Evolutionary conservation across 2,888 invertebrate species (phyloP).

Genomic region (Lumbricus terrestris): DNA sequence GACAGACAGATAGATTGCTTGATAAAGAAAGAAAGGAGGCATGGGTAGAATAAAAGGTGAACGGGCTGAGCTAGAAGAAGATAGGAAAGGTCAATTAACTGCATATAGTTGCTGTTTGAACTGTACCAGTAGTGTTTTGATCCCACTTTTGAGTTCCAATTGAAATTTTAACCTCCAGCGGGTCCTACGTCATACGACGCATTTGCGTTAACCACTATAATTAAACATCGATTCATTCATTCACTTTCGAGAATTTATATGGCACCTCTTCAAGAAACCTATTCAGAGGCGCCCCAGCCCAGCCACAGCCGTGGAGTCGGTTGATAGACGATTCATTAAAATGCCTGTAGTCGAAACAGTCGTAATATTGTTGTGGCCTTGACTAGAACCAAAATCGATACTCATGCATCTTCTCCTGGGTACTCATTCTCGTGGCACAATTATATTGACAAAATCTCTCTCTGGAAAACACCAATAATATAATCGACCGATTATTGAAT

Average conservation of each 20-base stretch:
- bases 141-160: no score
- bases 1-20: not conserved
- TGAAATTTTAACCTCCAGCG: no score
- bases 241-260: no score
- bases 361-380: not conserved
- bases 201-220: no score
- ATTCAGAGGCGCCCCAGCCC: no score
- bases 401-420: not conserved
- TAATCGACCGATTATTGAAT: not conserved
- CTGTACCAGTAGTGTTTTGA: no score
- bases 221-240: no score
- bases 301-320: no score
- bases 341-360: not conserved
- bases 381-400: not conserved
- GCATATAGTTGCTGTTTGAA: no score
- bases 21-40: not conserved
- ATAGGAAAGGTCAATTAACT: no score
- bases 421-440: not conserved
- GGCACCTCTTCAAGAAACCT: no score
- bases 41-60: not conserved
- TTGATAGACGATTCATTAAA: not conserved
- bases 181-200: no score
- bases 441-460: not conserved
- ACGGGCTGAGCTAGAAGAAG: not conserved
- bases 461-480: not conserved